phyloP scores from a whole-genome alignment of 2,888 invertebrate genomes.

The Apamea monoglypha region DNA sequence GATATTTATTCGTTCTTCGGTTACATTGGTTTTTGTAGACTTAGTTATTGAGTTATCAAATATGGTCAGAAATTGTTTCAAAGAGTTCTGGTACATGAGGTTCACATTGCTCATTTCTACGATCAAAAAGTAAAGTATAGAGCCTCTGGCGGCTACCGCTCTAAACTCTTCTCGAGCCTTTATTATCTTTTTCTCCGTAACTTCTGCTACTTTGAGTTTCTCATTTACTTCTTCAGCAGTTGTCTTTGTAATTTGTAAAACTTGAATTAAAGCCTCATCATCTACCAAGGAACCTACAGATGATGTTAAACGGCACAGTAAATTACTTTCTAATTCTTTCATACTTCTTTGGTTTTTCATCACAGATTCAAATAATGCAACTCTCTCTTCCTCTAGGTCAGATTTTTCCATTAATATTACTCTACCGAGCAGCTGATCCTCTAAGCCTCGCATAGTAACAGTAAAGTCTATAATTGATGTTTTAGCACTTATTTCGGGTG shows the following conservation, averaged over 20 bases:
- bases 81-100: conserved; percentile 98
- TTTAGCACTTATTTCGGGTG: conserved; percentile 98
- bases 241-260: conserved; percentile 95
- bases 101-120: conserved; percentile 99
- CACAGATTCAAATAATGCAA: conserved; percentile 97
- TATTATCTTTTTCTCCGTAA: conserved; percentile 98
- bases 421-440: conserved; percentile 97
- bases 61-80: conserved; percentile 97
- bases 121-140: conserved; percentile 98
- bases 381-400: conserved; percentile 98
- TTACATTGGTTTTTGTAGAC: conserved; percentile 95
- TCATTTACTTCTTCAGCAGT: conserved; percentile 98
- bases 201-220: conserved; percentile 97
- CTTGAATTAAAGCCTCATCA: conserved; percentile 98
- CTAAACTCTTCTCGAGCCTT: conserved; percentile 98
- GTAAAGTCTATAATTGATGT: conserved; percentile 99
- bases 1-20: conserved; percentile 96
- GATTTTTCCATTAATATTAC: conserved; percentile 99
- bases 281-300: conserved; percentile 98
- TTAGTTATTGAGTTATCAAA: conserved; percentile 98
- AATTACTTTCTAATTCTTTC: conserved; percentile 98
- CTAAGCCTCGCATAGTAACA: conserved; percentile 98
- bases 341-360: conserved; percentile 98
- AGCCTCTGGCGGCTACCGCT: conserved; percentile 98
- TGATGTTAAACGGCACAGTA: conserved; percentile 97